Base-by-base conservation (phyloP, 2,797 vertebrate genomes). In the Sylvia borin region DNA sequence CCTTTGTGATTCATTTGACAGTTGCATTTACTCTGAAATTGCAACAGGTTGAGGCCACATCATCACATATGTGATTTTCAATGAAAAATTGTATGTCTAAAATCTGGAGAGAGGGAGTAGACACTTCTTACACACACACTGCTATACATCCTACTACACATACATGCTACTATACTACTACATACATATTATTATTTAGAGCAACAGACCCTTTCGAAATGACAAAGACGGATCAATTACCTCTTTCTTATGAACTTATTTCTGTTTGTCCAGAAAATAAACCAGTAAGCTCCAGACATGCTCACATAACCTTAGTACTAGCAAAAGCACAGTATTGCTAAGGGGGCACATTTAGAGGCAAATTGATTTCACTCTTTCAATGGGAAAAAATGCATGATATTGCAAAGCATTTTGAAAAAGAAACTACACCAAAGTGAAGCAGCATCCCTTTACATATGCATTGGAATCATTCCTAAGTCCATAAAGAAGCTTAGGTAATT, bases 341-440 rank as follows among this genome's bases (percentile, higher is more conserved):
- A 74, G 26, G 31, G 48, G 43, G 9, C 78, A 65, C 53, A 53
- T 85, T 95, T 8, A 4, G 45, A 82, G 27, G 48, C 34, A 95
- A 97, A 96, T 55, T 78, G 57, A 92, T 95, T 92, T 91, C 57
- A 72, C 31, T 78, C 61, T 71, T 73, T 66, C 32, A 65, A 42
- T 31, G 47, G 68, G 53, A 95, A 94, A 94, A 91, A 91, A 83
- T 78, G 47, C 29, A 13, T 75, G 57, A 68, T 68, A 78, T 92
- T 91, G 50, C n/a, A 68, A 32, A 85, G 20, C 7, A 60, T 70
- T 92, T 76, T 73, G 64, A 74, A 91, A 87, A 70, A 90, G 61
- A 91, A 74, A 58, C 36, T 14, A 10, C 64, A 75, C 26, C 27
- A 64, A 65, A 93, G 24, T 24, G 40, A 90, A 91, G 68, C 20